Conservation (phyloP, 2,113 vertebrate genomes). For the Zosterops lateralis region DNA sequence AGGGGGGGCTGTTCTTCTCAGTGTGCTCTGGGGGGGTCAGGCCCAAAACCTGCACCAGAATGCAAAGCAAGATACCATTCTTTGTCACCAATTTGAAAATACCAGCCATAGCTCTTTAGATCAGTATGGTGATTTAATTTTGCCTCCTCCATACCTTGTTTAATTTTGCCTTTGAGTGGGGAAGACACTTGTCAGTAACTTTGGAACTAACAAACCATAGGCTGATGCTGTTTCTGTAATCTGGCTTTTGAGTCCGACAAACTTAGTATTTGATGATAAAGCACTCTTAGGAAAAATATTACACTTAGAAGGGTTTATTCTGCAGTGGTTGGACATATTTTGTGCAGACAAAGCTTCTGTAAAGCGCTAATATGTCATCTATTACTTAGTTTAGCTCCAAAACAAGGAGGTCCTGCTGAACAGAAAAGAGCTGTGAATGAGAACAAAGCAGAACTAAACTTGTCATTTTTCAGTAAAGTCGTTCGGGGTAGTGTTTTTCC, state of each 20-base stretch:
- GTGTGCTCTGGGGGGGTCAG: background rate
- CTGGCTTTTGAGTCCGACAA: background rate
- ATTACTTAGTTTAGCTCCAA: background rate
- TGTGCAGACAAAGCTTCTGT: background rate
- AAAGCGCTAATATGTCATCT: background rate
- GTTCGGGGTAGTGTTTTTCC: background rate
- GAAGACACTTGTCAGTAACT: background rate
- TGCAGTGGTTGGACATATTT: background rate
- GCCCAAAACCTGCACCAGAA: background rate
- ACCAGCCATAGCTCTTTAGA: background rate
- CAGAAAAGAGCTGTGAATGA: background rate
- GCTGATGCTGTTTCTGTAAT: background rate
- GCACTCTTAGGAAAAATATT: background rate
- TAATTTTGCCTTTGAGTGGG: background rate
- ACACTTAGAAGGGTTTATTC: background rate
- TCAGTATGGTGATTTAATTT: background rate
- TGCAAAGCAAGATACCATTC: background rate
- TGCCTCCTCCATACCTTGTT: background rate
- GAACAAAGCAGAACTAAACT: background rate
- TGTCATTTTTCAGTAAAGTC: background rate
- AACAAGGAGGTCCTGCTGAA: background rate
- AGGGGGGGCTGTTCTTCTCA: accelerated
- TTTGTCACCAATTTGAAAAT: background rate
- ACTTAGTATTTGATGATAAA: background rate
- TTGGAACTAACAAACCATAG: accelerated